Evolutionary conservation across 2,113 vertebrate genomes (phyloP).

Genomic region (Melanocharis versteri): DNA sequence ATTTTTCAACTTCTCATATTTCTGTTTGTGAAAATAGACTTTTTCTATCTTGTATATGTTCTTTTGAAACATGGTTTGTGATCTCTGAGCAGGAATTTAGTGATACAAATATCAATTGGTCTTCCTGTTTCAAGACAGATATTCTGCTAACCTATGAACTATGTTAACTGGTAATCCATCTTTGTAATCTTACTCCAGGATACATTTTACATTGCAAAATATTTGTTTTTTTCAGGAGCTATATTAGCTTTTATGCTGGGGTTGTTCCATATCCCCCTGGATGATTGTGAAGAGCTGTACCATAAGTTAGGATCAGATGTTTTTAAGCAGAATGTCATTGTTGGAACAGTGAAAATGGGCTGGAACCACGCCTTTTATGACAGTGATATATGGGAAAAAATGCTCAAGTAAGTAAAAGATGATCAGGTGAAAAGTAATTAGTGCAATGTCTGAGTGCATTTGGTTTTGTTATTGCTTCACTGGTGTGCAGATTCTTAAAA

Average conservation of each 20-base stretch:
- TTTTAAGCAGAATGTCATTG: slow-evolving; percentile 94
- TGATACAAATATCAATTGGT: background rate
- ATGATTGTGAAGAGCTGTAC: slow-evolving; percentile 92
- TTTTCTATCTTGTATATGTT: background rate
- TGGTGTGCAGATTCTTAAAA: background rate
- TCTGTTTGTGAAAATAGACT: background rate
- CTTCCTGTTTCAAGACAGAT: background rate
- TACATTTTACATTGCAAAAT: background rate
- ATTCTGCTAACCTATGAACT: background rate
- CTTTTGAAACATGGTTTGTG: background rate
- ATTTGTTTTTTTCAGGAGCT: slow-evolving; percentile 82
- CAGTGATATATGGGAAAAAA: slow-evolving; percentile 91
- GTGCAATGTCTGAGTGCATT: background rate
- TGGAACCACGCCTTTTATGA: slow-evolving; percentile 98
- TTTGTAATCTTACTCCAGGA: background rate
- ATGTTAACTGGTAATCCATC: background rate
- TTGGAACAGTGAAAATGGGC: slow-evolving; percentile 97
- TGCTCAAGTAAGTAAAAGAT: slow-evolving; percentile 87
- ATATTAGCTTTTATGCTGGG: slow-evolving; percentile 96
- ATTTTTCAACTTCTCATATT: background rate
- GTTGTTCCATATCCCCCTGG: slow-evolving; percentile 86
- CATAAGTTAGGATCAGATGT: slow-evolving; percentile 90
- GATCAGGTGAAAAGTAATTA: background rate
- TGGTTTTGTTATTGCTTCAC: background rate
- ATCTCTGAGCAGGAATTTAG: background rate